These are phyloP conservation scores for Hyposoter didymator DNA, from an alignment of 2,888 invertebrate genomes.

Conservation along the genomic window DNA sequence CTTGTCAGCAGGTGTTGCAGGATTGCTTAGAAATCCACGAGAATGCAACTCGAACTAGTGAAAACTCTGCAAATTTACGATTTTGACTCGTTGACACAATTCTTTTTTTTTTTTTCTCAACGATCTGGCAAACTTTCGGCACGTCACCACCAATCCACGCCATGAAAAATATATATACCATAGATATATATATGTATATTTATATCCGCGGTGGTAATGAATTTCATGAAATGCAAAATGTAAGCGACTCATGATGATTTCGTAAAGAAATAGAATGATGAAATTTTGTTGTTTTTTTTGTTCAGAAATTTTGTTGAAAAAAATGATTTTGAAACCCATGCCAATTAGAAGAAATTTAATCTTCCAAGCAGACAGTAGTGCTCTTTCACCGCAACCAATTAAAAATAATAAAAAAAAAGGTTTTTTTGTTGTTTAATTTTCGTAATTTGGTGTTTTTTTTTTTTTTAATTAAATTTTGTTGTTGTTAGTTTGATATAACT, in stretches of 20 bases:
- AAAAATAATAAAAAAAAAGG: constrained; percentile 64
- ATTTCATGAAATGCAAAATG: constrained; percentile 71
- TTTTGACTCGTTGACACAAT: constrained; percentile 13
- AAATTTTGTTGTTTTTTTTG: constrained; percentile 53
- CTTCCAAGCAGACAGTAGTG: constrained; percentile 83
- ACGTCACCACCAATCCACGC: constrained; percentile 66
- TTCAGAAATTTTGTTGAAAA: constrained; percentile 23
- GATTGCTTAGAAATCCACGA: constrained; percentile 10
- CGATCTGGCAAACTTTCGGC: constrained; percentile 47
- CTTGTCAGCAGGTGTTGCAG: not conserved
- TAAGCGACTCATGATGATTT: constrained; percentile 75
- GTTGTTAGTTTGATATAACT: constrained; percentile 84
- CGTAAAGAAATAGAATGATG: constrained; percentile 74
- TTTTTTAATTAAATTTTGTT: constrained; percentile 69
- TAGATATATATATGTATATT: constrained; percentile 20
- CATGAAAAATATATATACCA: constrained; percentile 32
- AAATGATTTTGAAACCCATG: constrained; percentile 82
- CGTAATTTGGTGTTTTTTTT: constrained; percentile 72
- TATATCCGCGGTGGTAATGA: constrained; percentile 66
- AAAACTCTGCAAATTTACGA: not conserved
- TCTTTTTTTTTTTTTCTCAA: constrained; percentile 5
- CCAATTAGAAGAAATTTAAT: constrained; percentile 84
- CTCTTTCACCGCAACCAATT: constrained; percentile 84
- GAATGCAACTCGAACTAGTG: not conserved
- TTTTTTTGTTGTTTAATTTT: constrained; percentile 67